Conservation (phyloP, 2,888 invertebrate species). For the Conus canariensis region DNA sequence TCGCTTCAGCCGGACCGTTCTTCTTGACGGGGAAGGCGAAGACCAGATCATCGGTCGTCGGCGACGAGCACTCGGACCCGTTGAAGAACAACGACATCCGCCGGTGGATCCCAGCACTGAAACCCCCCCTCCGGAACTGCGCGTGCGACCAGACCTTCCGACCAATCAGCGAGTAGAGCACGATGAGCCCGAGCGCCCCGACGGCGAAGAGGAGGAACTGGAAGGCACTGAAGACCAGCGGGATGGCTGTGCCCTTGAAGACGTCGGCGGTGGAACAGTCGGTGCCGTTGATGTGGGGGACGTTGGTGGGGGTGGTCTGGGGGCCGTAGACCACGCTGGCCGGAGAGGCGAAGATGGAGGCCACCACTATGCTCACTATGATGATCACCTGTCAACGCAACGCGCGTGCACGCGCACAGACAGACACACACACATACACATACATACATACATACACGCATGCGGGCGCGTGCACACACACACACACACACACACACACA, state of each 20-base stretch:
- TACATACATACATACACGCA: no score
- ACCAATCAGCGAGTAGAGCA: conserved; percentile 50
- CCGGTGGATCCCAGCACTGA: conserved; percentile 1
- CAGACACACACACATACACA: neutral
- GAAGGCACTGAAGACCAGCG: conserved; percentile 48
- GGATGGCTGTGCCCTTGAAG: conserved; percentile 43
- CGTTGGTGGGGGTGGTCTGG: conserved; percentile 41
- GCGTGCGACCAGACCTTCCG: conserved; percentile 48
- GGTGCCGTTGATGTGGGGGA: conserved; percentile 45
- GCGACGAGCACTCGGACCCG: conserved; percentile 38
- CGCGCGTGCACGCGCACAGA: neutral
- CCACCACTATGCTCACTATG: conserved; percentile 27
- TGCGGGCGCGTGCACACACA: no score
- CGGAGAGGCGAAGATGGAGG: conserved; percentile 45
- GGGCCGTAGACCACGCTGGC: conserved; percentile 48
- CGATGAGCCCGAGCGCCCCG: conserved; percentile 47
- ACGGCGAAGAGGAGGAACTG: conserved; percentile 49
- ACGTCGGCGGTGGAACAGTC: conserved; percentile 52
- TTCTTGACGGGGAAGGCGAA: conserved; percentile 29
- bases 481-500: no score
- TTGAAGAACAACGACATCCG: conserved; percentile 35
- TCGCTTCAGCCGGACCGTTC: neutral
- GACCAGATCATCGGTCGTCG: conserved; percentile 31
- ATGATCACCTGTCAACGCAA: conserved; percentile 35
- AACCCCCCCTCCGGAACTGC: conserved; percentile 34